Base-by-base conservation (phyloP, 1,140 invertebrate species). In the Drosophila dunni region DNA sequence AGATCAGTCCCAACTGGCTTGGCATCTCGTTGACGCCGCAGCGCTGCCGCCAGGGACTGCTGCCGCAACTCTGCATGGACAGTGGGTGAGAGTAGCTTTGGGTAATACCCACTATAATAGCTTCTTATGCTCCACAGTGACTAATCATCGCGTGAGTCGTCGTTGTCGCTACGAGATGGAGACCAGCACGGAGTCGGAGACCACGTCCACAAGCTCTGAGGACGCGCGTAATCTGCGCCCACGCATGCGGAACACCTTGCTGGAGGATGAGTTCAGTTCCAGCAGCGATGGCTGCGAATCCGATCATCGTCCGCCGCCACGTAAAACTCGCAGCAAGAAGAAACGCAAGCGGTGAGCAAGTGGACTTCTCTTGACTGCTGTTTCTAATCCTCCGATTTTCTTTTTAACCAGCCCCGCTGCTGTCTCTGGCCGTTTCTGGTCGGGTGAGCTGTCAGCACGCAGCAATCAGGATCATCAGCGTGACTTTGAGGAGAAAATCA, bases 391-490 rank as follows among this genome's bases (percentile, higher is more conserved):
- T 29, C 24, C 24, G 3, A 29, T 29, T 4, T 29, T 29, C 3
- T 29, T 29, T 5, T 29, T 29, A 29, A 4, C 2, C 15, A 90
- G 90, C 8, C 76, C 89, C 20, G 69, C 86, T 34, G 91, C 91
- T 58, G 78, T 80, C 6, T 81, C 85, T 24, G 93, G 93, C 20
- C 93, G 95, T 45, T 94, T 95, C 73, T 97, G 97, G 97, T 95
- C 94, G 61, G 85, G 94, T 7, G 95, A 96, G 68, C 93, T 96
- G 46, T 96, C 95, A 1, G 95, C 96, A 24, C 94, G 96, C 68
- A 96, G 95, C 80, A 97, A 97, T 93, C 97, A 97, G 91, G 96
- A 97, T 89, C 95, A 96, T 79, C 97, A 97, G 91, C 92, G 97
- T 20, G 95, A 97, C 51, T 96, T 95, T 81, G 97, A 97, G 92